These are phyloP conservation scores for Pachyseris speciosa DNA, from an alignment of 64 coral and sea anemone genomes.

Conservation along the genomic window DNA sequence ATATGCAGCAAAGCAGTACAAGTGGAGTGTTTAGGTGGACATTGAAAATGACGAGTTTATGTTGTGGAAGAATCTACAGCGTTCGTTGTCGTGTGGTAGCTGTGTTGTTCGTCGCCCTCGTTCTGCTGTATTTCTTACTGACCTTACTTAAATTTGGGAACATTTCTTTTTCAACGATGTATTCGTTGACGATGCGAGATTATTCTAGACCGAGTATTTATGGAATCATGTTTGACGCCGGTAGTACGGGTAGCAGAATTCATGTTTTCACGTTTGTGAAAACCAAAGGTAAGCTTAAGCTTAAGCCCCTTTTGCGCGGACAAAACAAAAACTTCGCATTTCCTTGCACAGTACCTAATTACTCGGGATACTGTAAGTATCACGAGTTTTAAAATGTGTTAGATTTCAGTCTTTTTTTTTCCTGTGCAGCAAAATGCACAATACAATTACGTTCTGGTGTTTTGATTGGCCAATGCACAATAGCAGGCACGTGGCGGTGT, in stretches of 20 bases:
- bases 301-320: too few species aligned
- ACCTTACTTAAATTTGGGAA: background rate
- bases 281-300: conserved; percentile 64
- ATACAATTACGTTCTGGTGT: too few species aligned
- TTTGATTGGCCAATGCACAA: too few species aligned
- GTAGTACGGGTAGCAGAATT: conserved; percentile 95
- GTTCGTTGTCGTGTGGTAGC: background rate
- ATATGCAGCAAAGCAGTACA: background rate
- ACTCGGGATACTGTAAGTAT: too few species aligned
- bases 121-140: background rate
- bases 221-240: conserved; percentile 98
- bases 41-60: background rate
- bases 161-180: background rate
- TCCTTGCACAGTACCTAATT: too few species aligned
- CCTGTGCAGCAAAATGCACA: too few species aligned
- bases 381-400: too few species aligned
- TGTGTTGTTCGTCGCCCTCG: background rate
- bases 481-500: too few species aligned
- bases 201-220: background rate
- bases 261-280: conserved; percentile 85
- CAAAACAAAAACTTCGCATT: too few species aligned
- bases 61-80: conserved; percentile 1
- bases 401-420: too few species aligned
- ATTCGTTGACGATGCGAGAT: background rate
- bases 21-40: background rate